Percentiles rank a stretch among this genome's conserved stretches.
These are phyloP conservation scores for Melanotaenia boesemani DNA, from an alignment of 2,797 vertebrate species.

Conservation along the genomic window DNA sequence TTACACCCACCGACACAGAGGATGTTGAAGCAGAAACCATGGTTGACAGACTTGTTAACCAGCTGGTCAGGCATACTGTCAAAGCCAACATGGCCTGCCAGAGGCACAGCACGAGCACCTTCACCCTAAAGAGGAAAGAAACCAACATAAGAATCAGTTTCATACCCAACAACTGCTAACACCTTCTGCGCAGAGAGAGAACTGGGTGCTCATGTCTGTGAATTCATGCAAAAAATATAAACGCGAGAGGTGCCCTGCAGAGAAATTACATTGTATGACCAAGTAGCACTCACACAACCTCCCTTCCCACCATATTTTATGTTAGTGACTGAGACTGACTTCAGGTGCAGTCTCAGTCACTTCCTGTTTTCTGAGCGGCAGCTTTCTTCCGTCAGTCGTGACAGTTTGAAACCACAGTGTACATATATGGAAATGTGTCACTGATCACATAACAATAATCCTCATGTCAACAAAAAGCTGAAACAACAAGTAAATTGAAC, in stretches of 20 bases:
- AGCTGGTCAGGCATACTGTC: slow-evolving; percentile 99
- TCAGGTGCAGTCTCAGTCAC: slow-evolving; percentile 63
- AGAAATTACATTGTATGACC: not conserved
- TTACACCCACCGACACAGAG: slow-evolving; percentile 97
- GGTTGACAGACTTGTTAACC: slow-evolving; percentile 99
- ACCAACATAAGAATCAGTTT: slow-evolving; percentile 22
- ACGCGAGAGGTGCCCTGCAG: not conserved
- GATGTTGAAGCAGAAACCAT: slow-evolving; percentile 99
- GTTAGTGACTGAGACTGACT: slow-evolving; percentile 11
- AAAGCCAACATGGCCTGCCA: slow-evolving; percentile 97
- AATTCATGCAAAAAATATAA: not conserved
- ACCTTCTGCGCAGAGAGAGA: not conserved
- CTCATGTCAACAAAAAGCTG: not conserved
- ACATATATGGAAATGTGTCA: slow-evolving; percentile 59
- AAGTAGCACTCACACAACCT: not conserved
- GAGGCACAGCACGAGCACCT: slow-evolving; percentile 92
- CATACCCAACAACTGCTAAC: not conserved
- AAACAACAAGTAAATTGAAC: slow-evolving; percentile 1
- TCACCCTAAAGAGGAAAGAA: slow-evolving; percentile 83
- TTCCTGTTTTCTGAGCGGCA: slow-evolving; percentile 86
- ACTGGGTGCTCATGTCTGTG: not conserved
- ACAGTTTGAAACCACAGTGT: slow-evolving; percentile 79
- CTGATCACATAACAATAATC: not conserved
- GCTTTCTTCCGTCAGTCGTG: slow-evolving; percentile 71
- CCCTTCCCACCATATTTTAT: not conserved